Evolutionary conservation across 2,888 invertebrate species (phyloP).

Genomic region (Oscheius myriophilus): DNA sequence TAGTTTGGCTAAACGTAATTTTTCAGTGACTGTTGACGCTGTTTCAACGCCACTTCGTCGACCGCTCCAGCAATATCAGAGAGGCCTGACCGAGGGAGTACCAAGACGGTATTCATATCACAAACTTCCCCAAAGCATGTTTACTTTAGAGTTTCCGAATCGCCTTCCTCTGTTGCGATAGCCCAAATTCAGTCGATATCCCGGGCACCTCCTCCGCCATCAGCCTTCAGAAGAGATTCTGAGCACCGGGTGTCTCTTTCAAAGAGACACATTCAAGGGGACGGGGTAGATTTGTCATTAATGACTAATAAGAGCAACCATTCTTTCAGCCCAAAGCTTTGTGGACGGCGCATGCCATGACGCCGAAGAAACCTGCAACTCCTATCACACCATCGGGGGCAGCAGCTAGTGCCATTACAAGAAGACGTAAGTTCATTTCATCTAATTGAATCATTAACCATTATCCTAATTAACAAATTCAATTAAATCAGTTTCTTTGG

Average conservation of each 20-base stretch:
- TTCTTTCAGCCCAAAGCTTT: constrained; percentile 42
- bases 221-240: constrained; percentile 21
- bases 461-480: background rate
- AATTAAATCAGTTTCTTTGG: constrained; percentile 2
- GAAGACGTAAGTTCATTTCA: constrained; percentile 47
- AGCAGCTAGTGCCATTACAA: constrained; percentile 35
- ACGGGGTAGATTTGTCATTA: background rate
- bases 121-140: no score
- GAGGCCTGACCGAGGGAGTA: constrained; percentile 21
- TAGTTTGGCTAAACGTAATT: background rate
- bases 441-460: background rate
- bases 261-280: constrained; percentile 14
- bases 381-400: constrained; percentile 29
- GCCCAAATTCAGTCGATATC: constrained; percentile 17
- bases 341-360: constrained; percentile 37
- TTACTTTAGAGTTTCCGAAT: constrained; percentile 4
- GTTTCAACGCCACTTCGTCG: constrained; percentile 9
- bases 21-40: constrained; percentile 14
- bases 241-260: constrained; percentile 27
- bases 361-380: constrained; percentile 11
- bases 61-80: constrained; percentile 22
- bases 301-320: background rate
- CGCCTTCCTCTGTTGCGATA: constrained; percentile 13
- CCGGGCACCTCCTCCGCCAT: constrained; percentile 5
- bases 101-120: constrained; percentile 18